These are phyloP conservation scores for Drosophila ironensis DNA, from an alignment of 1,140 invertebrate genomes.

Conservation along the genomic window DNA sequence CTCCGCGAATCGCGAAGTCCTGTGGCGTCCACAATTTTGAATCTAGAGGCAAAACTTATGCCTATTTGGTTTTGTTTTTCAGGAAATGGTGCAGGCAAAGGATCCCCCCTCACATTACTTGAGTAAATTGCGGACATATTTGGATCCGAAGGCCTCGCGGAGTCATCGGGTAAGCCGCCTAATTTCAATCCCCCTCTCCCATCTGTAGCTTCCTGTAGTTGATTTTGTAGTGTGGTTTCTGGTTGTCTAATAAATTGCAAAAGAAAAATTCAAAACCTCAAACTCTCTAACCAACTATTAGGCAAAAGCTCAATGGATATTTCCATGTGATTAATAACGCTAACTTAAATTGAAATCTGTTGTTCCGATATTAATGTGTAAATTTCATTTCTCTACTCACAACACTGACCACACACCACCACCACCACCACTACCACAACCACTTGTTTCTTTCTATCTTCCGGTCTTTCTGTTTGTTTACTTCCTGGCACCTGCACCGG, in stretches of 20 bases:
- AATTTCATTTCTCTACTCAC: constrained; percentile 79
- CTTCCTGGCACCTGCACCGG: constrained; percentile 36
- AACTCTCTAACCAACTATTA: constrained; percentile 19
- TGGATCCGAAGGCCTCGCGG: constrained; percentile 97
- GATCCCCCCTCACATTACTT: constrained; percentile 97
- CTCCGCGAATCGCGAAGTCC: too few relatives aligned
- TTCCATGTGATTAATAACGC: constrained; percentile 8
- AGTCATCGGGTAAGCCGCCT: constrained; percentile 92
- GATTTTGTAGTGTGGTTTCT: constrained; percentile 28
- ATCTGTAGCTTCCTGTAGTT: constrained; percentile 22
- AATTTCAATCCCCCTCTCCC: not conserved
- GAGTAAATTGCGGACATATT: constrained; percentile 94
- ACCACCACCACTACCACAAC: not conserved
- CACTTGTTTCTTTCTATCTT: not conserved
- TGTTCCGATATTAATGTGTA: constrained; percentile 76
- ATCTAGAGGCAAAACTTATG: too few relatives aligned
- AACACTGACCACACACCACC: constrained; percentile 61
- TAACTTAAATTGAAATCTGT: constrained; percentile 49
- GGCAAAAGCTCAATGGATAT: constrained; percentile 6
- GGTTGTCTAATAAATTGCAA: constrained; percentile 12
- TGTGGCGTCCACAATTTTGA: too few relatives aligned
- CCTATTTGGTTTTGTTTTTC: constrained; percentile 79
- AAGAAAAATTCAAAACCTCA: not conserved
- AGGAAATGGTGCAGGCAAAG: constrained; percentile 98
- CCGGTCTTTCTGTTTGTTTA: constrained; percentile 24